Evolutionary conservation across 2,113 vertebrate genomes (phyloP).

Genomic region (Myrmecophaga tridactyla): DNA sequence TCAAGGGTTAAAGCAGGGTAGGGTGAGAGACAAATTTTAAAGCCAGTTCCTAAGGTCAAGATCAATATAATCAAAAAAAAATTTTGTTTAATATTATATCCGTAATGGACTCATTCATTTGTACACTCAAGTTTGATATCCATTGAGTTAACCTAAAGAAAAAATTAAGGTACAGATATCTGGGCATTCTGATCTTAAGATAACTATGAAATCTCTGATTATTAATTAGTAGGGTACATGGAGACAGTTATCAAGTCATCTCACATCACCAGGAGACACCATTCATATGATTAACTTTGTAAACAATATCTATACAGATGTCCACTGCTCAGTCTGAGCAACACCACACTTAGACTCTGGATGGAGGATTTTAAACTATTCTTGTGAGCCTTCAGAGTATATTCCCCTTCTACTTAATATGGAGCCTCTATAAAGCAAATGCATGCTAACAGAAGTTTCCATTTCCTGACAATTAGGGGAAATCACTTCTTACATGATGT

Average conservation of each 20-base stretch:
- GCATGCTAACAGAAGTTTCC: background rate
- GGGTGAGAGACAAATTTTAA: background rate
- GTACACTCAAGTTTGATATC: background rate
- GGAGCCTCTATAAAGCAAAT: background rate
- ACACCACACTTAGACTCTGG: too few relatives aligned
- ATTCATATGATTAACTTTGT: background rate
- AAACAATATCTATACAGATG: background rate
- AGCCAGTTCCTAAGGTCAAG: background rate
- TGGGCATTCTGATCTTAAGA: background rate
- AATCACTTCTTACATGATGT: background rate
- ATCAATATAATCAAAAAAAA: background rate
- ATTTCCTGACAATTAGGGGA: background rate
- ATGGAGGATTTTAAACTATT: background rate
- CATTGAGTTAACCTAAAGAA: background rate
- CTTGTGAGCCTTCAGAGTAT: background rate
- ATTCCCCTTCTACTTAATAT: background rate
- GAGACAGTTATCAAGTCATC: accelerated
- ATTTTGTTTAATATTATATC: background rate
- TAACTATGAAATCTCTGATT: background rate
- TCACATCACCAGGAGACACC: accelerated
- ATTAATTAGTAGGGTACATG: background rate
- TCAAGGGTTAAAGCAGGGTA: background rate
- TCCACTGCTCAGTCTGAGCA: background rate
- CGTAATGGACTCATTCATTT: background rate
- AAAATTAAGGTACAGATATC: background rate